phyloP scores from a whole-genome alignment of 92 coral and sea anemone species.

The Galaxea fascicularis region DNA sequence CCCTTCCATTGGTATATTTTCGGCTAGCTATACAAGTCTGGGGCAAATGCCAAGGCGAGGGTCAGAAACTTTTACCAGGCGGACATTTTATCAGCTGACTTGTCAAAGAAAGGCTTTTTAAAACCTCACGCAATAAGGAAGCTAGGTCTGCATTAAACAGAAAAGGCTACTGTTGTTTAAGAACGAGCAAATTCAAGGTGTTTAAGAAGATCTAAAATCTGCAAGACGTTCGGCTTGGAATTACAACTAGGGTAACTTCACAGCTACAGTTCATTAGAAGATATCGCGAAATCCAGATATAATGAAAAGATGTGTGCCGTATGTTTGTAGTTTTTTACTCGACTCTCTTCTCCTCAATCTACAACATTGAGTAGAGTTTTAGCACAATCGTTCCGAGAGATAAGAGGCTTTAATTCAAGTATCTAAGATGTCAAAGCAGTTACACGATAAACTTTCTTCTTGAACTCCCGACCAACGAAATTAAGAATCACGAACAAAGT shows the following conservation, averaged over 20 bases:
- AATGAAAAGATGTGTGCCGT: background rate
- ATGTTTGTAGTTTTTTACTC: background rate
- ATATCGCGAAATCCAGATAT: conserved; percentile 4
- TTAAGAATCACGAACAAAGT: conserved; percentile 5
- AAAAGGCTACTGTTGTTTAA: background rate
- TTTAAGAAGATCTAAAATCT: background rate
- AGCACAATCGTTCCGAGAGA: conserved; percentile 5
- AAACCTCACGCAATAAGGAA: background rate
- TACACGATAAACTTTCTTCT: background rate
- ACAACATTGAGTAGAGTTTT: background rate
- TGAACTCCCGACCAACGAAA: conserved; percentile 2
- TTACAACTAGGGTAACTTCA: background rate
- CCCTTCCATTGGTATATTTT: background rate
- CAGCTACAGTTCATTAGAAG: background rate
- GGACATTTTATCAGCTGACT: background rate
- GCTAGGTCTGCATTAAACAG: background rate
- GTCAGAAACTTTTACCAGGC: background rate
- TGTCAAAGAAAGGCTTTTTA: background rate
- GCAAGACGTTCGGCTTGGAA: background rate
- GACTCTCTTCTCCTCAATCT: background rate
- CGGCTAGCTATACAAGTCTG: background rate
- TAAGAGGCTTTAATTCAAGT: conserved; percentile 37
- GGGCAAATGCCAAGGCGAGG: background rate
- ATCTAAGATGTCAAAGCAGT: background rate
- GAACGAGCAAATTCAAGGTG: background rate